Conservation (phyloP, 2,888 invertebrate genomes). For the Augochlorella aurata region DNA sequence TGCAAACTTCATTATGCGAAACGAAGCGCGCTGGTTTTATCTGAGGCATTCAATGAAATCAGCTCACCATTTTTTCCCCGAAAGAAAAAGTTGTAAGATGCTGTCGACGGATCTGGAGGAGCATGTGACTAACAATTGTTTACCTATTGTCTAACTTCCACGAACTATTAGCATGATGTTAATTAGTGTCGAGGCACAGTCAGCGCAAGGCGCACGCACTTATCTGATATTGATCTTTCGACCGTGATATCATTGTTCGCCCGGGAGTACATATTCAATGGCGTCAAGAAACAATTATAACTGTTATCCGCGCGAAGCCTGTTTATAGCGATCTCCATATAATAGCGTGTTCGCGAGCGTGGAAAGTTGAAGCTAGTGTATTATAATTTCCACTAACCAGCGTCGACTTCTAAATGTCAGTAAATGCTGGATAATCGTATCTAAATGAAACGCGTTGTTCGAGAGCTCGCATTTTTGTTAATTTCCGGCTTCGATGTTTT, state of each 20-base stretch:
- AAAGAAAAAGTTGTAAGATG: not conserved
- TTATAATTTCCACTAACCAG: slow-evolving; percentile 29
- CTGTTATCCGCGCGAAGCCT: slow-evolving; percentile 36
- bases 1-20: not conserved
- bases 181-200: slow-evolving; percentile 37
- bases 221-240: slow-evolving; percentile 33
- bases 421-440: not conserved
- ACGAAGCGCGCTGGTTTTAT: not conserved
- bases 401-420: slow-evolving; percentile 34
- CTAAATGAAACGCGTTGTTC: not conserved
- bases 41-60: not conserved
- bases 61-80: not conserved
- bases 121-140: slow-evolving; percentile 32
- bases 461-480: not conserved
- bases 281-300: slow-evolving; percentile 48
- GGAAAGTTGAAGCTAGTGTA: slow-evolving; percentile 32
- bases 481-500: not conserved
- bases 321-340: slow-evolving; percentile 37
- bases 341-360: slow-evolving; percentile 27
- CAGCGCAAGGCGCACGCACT: slow-evolving; percentile 15
- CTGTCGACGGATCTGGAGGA: slow-evolving; percentile 20
- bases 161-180: slow-evolving; percentile 43
- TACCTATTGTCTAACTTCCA: slow-evolving; percentile 38
- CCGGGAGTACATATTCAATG: slow-evolving; percentile 40
- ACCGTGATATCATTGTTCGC: slow-evolving; percentile 54